These are phyloP conservation scores for Galaxea fascicularis DNA, from an alignment of 92 coral and sea anemone genomes.

Conservation along the genomic window DNA sequence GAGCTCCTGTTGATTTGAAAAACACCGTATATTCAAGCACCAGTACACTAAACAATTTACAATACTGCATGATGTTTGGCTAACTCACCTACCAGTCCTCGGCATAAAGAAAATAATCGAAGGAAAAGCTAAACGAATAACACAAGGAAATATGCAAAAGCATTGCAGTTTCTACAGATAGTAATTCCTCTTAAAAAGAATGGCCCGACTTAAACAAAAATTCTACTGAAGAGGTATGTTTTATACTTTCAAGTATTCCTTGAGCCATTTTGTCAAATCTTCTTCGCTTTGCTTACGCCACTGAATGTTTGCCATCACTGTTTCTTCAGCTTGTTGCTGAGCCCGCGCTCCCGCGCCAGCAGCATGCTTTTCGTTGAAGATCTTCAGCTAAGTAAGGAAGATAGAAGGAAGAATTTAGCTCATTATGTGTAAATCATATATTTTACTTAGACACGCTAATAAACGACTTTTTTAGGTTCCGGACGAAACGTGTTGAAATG, in stretches of 20 bases:
- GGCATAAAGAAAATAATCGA: not conserved
- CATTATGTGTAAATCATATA: not conserved
- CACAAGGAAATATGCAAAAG: not conserved
- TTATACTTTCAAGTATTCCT: constrained; percentile 33
- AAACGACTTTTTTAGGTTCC: too few relatives aligned
- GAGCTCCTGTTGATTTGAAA: too few relatives aligned
- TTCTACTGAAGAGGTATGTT: constrained; percentile 10
- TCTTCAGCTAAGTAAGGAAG: constrained; percentile 49
- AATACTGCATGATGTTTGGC: too few relatives aligned
- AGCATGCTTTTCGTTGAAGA: constrained; percentile 48
- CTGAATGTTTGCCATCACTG: constrained; percentile 77
- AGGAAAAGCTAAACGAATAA: not conserved
- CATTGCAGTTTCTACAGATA: not conserved
- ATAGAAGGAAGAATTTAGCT: not conserved
- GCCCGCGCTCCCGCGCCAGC: constrained; percentile 87
- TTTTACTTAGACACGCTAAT: too few relatives aligned
- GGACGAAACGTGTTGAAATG: too few relatives aligned
- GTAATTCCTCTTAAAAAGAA: not conserved
- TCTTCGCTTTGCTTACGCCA: constrained; percentile 85
- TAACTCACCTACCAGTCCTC: not conserved
- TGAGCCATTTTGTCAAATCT: constrained; percentile 78
- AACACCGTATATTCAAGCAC: too few relatives aligned
- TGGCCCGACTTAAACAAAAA: not conserved
- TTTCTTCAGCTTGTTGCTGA: constrained; percentile 75
- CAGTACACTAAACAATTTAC: too few relatives aligned